Evolutionary conservation across 1,140 invertebrate species (phyloP), one percentile per base, ranked within the genome.

Genomic region (Muscidifurax raptorellus): DNA sequence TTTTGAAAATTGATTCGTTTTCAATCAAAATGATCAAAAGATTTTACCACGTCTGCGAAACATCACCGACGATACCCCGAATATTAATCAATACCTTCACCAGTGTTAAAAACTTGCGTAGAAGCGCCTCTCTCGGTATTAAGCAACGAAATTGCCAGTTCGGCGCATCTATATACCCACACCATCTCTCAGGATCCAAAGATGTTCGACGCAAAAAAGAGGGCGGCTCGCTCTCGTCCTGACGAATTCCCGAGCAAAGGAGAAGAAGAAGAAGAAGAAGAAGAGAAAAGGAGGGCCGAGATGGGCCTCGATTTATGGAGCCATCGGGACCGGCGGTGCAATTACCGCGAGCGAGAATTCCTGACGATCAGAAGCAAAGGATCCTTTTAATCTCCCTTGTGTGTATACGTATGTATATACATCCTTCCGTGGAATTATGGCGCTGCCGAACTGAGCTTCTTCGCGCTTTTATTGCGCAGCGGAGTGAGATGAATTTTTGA

Each of bases 321-420:
- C 66, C 27, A 1, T 44, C 7, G 28, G 32, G 36, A 59, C 22
- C 52, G 52, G 52, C 52, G 52, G 52, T 18, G 52, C 52, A 59
- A 59, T 59, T 59, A 59, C 52, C 52, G 52, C 22, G 52, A 59
- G 52, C 52, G 52, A 7, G 52, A 59, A 59, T 59, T 59, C 52
- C 52, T 59, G 52, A 59, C 52, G 52, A 59, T 59, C 52, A 59
- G 52, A 59, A 59, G 52, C 52, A 59, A 22, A 22, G 52, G 22
- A 59, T 59, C 52, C 52, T 59, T 59, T 59, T 59, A 30, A n/a
- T 81, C 30, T 59, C 30, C n/a, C 15, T 27, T 22, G 30, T 47
- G 25, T 66, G 69, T n/a, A n/a, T n/a, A 44, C 12, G n/a, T 77
- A 25, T 13, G 71, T 80, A 28, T 69, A 69, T 69, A 30, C 67